These are phyloP conservation scores for Sus cebifrons DNA, from an alignment of 2,797 vertebrate genomes.

Conservation along the genomic window DNA sequence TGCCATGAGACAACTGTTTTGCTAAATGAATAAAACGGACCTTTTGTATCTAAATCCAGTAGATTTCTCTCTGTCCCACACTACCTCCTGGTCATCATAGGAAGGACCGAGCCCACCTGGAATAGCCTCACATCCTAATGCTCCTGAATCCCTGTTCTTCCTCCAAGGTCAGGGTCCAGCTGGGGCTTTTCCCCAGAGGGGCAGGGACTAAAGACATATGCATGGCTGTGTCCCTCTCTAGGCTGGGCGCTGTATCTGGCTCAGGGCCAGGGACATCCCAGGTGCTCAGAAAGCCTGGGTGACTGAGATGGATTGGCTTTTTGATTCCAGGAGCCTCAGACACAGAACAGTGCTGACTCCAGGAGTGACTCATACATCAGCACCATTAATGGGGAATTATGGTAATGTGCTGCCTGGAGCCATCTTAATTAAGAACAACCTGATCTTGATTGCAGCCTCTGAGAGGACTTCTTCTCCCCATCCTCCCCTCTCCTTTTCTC, in stretches of 20 bases:
- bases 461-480: background rate
- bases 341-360: slow-evolving; percentile 23
- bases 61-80: background rate
- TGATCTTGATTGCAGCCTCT: slow-evolving; percentile 61
- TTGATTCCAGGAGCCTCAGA: slow-evolving; percentile 61
- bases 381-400: slow-evolving; percentile 64
- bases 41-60: background rate
- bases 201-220: background rate
- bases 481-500: slow-evolving; percentile 54
- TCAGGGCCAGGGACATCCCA: background rate
- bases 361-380: slow-evolving; percentile 48
- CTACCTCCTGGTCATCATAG: background rate
- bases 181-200: background rate
- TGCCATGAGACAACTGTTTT: background rate
- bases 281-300: background rate
- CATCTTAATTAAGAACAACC: slow-evolving; percentile 69
- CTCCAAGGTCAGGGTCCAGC: background rate
- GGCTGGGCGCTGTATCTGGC: background rate
- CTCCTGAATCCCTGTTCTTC: background rate
- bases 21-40: background rate
- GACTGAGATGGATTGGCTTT: slow-evolving; percentile 40
- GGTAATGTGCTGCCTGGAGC: slow-evolving; percentile 64
- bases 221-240: background rate
- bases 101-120: background rate
- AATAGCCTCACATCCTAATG: background rate